Evolutionary conservation across 1,140 invertebrate genomes (phyloP), one percentile per base, ranked within the genome.

Genomic region (Papilio machaon): DNA sequence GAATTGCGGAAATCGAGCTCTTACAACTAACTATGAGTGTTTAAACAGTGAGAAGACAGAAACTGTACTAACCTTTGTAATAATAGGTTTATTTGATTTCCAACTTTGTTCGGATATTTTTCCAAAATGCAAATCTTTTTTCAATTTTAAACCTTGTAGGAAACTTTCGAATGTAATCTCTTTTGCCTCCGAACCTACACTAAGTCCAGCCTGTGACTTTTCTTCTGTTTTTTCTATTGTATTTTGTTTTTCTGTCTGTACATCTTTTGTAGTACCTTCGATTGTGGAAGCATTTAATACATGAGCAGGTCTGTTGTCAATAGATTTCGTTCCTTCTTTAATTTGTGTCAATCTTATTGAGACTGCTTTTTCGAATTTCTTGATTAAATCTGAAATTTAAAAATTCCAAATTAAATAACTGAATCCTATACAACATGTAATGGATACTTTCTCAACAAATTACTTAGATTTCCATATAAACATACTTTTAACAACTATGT

Each of bases 31-130:
- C 23, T 30, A 30, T 30, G 23, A 30, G 23, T 30, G 23, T 30
- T 30, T 30, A 30, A 30, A 30, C 23, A 30, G 23, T 30, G 23
- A 30, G 23, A 30, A 30, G 23, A 30, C 23, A 30, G 23, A 30
- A 15, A 6, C 3, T 17, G 17, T 30, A 80, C 78, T 80, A 81
- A 93, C 93, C 89, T 94, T 94, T 58, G 90, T 91, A 8, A 94
- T 84, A 75, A 89, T 87, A 73, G 91, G 92, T 81, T 92, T 93
- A 76, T 91, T 92, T 0, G 87, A 85, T 73, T 92, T 94, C 93
- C 93, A 94, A 43, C 87, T 89, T 1, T 86, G 86, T 77, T 94
- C 90, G 0, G 93, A 94, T 81, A 94, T 93, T 79, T 93, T 94
- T 49, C 93, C 93, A 67, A 94, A 91, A 74, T 91, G 89, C 60